Evolutionary conservation across 2,888 invertebrate species (phyloP).

Genomic region (Lasioglossum lativentre): DNA sequence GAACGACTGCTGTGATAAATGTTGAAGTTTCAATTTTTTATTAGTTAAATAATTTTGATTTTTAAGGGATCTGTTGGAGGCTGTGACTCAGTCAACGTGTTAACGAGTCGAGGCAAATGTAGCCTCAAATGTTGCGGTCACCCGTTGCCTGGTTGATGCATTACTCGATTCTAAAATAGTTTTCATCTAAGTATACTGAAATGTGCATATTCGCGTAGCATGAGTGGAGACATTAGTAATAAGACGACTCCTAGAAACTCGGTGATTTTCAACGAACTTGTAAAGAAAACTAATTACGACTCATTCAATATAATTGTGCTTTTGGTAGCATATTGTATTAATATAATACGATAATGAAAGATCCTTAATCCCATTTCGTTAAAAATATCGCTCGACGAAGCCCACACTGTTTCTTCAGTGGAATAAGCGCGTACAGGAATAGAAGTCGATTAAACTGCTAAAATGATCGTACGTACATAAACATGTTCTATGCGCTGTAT

Average conservation of each 20-base stretch:
- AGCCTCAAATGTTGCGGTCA: background rate
- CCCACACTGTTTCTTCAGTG: background rate
- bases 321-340: background rate
- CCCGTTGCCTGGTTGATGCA: background rate
- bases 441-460: background rate
- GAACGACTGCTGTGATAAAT: background rate
- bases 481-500: background rate
- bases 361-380: background rate
- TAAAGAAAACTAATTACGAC: background rate
- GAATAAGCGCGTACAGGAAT: background rate
- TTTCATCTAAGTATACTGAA: constrained; percentile 3
- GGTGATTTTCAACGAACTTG: background rate
- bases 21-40: background rate
- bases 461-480: background rate
- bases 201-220: background rate
- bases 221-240: background rate
- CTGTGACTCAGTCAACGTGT: background rate
- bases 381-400: background rate
- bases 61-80: background rate
- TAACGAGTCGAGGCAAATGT: background rate
- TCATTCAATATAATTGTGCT: background rate
- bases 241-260: background rate
- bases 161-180: constrained; percentile 5
- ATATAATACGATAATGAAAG: background rate
- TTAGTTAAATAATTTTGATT: background rate